Base-by-base conservation (phyloP, 1,140 invertebrate genomes). In the Lepidurus arcticus region DNA sequence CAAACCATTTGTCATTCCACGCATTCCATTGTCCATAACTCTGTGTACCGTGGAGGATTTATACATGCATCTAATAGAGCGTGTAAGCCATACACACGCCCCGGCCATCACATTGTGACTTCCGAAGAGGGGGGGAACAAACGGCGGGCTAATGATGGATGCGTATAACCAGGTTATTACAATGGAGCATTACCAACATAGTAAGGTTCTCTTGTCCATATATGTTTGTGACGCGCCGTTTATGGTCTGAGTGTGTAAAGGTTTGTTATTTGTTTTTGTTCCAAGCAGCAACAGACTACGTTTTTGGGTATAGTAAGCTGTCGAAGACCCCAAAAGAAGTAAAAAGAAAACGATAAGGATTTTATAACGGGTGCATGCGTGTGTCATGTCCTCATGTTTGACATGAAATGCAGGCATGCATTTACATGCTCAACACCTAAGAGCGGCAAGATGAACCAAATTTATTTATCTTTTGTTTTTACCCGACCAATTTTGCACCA, bases 251-350 rank as follows among this genome's bases (percentile, higher is more conserved):
- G 53, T 65, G 53, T 65, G 53, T 65, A 65, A 65, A 65, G 53
- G 53, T 65, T 65, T 65, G 53, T 65, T 65, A 65, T 9, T 65
- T 65, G n/a, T 21, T 65, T 65, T 65, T 65, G 53, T 65, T 65
- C 16, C 53, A 13, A 47, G 45, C 45, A 65, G n/a, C 21, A 65
- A 13, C n/a, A 13, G 21, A 65, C 16, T n/a, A 65, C 53, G 53
- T 65, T 65, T 65, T 65, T 65, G 53, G 53, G 16, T 65, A 65
- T 65, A 65, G 53, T 65, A 65, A 65, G 53, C 53, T 65, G 53
- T 65, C 53, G 53, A 65, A 65, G 53, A 65, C 8, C 53, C 53
- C 53, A 13, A 21, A 65, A 65, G 21, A 65, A 65, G 53, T 65
- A 13, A 16, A 65, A 65, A 65, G 53, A 65, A 65, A 65, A 21